Conservation (phyloP, 2,797 vertebrate species). For the Spinus olivaceus region DNA sequence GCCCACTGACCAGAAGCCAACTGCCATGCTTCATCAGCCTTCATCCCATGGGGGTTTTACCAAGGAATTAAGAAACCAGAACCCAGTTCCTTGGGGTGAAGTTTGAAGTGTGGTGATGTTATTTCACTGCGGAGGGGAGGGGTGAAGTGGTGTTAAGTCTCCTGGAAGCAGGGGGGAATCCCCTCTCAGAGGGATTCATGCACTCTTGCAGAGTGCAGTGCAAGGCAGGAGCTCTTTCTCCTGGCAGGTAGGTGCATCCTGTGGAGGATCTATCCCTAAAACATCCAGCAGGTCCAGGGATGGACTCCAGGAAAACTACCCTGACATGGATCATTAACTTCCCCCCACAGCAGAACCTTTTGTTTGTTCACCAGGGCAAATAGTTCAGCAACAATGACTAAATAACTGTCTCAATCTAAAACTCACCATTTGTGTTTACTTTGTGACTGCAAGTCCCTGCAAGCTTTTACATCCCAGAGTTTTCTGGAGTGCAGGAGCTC, state of each 20-base stretch:
- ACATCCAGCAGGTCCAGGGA: background rate
- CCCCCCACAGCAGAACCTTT: background rate
- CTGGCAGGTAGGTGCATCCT: background rate
- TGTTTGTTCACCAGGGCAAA: constrained; percentile 20
- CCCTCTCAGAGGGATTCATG: background rate
- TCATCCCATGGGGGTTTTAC: background rate
- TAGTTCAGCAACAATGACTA: background rate
- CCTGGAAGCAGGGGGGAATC: background rate
- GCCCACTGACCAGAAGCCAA: background rate
- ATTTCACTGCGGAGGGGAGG: background rate
- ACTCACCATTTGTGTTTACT: background rate
- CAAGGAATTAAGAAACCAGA: background rate
- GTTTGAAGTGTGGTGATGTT: background rate
- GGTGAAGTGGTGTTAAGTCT: background rate
- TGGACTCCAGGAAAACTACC: background rate
- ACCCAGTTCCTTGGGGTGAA: rapidly evolving
- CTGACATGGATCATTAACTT: background rate
- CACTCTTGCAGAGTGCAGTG: background rate
- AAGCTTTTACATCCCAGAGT: background rate
- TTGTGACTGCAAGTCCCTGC: background rate
- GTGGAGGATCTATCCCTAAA: background rate
- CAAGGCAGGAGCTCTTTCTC: background rate
- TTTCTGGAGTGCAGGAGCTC: background rate
- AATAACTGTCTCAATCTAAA: background rate
- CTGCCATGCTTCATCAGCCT: background rate